Percentiles rank a stretch among this genome's conserved stretches.
These are phyloP conservation scores for Maconellicoccus hirsutus DNA, from an alignment of 1,140 invertebrate species.

Conservation along the genomic window DNA sequence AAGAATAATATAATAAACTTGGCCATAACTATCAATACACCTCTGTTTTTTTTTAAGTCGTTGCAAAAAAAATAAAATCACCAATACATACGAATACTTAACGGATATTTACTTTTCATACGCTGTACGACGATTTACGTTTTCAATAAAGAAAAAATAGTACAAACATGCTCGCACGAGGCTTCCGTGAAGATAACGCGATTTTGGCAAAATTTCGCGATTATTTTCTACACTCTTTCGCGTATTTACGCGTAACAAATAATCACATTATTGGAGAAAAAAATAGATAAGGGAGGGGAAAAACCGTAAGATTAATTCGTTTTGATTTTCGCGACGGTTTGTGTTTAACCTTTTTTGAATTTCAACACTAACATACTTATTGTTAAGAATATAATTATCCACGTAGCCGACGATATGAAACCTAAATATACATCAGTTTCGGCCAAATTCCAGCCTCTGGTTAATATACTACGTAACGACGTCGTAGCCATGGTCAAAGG, in stretches of 20 bases:
- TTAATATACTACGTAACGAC: conserved; percentile 72
- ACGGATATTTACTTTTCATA: no score
- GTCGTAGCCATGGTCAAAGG: conserved; percentile 91
- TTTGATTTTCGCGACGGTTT: neutral
- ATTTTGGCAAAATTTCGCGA: neutral
- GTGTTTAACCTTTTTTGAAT: conserved; percentile 61
- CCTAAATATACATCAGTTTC: conserved; percentile 71
- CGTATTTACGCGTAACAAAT: neutral
- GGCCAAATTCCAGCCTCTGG: conserved; percentile 70
- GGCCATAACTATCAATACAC: neutral
- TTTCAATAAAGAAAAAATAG: no score
- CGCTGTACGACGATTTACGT: no score
- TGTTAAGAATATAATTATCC: conserved; percentile 72
- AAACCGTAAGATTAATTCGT: neutral
- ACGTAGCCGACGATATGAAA: conserved; percentile 67
- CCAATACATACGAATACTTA: neutral
- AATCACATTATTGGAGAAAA: neutral
- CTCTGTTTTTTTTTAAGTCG: neutral
- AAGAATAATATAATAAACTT: neutral
- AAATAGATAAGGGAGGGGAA: neutral
- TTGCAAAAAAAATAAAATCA: neutral
- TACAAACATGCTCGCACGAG: no score
- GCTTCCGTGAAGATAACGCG: neutral
- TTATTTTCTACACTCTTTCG: neutral
- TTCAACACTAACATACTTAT: conserved; percentile 65